These are phyloP conservation scores for Agriopis marginaria DNA, from an alignment of 2,888 invertebrate species.

Conservation along the genomic window DNA sequence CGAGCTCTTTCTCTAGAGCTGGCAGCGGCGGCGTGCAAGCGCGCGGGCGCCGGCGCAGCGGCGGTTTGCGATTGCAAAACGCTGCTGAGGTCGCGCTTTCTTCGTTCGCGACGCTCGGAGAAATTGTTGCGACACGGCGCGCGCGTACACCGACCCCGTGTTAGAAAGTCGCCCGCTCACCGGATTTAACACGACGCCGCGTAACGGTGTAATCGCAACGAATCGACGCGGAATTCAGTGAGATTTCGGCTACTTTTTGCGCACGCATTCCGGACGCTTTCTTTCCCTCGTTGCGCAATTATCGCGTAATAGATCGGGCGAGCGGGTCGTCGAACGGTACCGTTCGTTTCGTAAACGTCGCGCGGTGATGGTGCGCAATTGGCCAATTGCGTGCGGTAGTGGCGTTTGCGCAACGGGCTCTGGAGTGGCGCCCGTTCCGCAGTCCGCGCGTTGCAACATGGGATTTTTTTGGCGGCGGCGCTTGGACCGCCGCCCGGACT, in stretches of 20 bases:
- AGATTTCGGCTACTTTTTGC: conserved; percentile 81
- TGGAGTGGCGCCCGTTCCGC: conserved; percentile 83
- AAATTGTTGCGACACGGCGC: conserved; percentile 84
- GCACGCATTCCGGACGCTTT: conserved; percentile 82
- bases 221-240: conserved; percentile 78
- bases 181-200: conserved; percentile 82
- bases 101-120: conserved; percentile 83
- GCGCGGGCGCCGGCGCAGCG: conserved; percentile 48
- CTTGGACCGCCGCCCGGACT: conserved; percentile 84
- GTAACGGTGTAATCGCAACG: conserved; percentile 84
- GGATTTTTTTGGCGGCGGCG: conserved; percentile 83
- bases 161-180: conserved; percentile 86
- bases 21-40: conserved; percentile 56
- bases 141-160: conserved; percentile 84
- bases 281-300: conserved; percentile 84
- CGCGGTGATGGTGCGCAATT: conserved; percentile 67
- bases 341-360: conserved; percentile 69
- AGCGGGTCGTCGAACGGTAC: conserved; percentile 76
- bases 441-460: conserved; percentile 83
- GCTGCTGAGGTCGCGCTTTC: conserved; percentile 85
- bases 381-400: conserved; percentile 72
- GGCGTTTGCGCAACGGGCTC: conserved; percentile 77
- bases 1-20: conserved; percentile 62
- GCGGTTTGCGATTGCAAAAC: conserved; percentile 81
- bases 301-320: conserved; percentile 71